A percentile compares a stretch with the other conserved stretches of the same genome.
These are phyloP conservation scores for Onychorhynchus coronatus DNA, from an alignment of 2,113 vertebrate species.

Conservation along the genomic window DNA sequence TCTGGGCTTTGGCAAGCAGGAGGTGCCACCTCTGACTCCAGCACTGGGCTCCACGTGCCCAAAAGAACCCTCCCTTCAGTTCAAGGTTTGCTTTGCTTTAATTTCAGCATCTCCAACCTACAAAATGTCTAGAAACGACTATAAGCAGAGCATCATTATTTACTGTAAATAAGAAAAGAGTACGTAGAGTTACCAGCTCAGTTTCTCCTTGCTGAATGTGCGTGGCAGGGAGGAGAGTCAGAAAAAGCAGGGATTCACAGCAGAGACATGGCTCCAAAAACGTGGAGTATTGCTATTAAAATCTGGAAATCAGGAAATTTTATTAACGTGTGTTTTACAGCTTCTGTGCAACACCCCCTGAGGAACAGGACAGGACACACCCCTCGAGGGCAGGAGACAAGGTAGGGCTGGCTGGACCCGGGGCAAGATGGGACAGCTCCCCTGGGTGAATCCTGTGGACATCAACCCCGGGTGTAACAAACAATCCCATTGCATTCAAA, in stretches of 20 bases:
- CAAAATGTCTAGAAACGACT: neutral
- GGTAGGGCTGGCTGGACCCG: neutral
- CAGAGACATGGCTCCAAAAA: neutral
- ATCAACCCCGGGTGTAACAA: neutral
- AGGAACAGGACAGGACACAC: neutral
- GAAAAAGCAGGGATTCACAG: neutral
- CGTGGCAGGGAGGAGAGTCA: neutral
- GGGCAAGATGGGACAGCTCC: too few relatives aligned
- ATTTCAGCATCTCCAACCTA: neutral
- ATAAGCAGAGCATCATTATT: neutral
- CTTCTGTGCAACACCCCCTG: neutral
- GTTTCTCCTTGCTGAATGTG: neutral
- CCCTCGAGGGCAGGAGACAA: neutral
- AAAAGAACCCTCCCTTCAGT: neutral
- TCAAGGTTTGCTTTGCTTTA: neutral
- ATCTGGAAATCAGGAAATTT: neutral
- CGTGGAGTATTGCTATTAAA: neutral
- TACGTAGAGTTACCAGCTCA: neutral
- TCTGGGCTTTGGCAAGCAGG: neutral
- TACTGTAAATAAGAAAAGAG: neutral
- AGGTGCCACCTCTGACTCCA: neutral
- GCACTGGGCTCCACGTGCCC: rapidly evolving
- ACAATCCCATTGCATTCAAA: neutral
- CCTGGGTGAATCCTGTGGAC: neutral
- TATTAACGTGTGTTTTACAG: neutral